phyloP scores from a whole-genome alignment of 2,113 vertebrate genomes.

The Xiphias gladius region DNA sequence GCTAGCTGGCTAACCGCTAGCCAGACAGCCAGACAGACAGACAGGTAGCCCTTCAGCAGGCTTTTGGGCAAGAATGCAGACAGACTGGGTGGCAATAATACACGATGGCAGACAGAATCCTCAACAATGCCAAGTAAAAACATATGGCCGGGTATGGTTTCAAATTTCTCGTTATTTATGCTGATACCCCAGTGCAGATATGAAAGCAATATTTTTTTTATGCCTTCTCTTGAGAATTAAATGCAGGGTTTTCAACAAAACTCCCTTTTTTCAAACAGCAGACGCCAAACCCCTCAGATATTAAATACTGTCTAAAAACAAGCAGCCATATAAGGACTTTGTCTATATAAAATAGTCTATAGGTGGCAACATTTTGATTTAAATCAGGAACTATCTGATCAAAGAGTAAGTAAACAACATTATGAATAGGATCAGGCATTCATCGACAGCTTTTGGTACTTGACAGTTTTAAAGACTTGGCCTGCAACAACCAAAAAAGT shows the following conservation, averaged over 20 bases:
- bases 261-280: not conserved
- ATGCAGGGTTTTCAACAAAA: not conserved
- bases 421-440: conserved; percentile 1
- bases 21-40: conserved; percentile 41
- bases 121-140: conserved; percentile 29
- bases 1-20: conserved; percentile 60
- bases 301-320: not conserved
- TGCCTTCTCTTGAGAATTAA: not conserved
- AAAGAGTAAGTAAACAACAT: conserved; percentile 4
- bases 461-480: not conserved
- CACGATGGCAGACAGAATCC: conserved; percentile 10
- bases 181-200: not conserved
- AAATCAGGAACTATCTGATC: not conserved
- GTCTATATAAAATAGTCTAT: not conserved
- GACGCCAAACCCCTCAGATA: not conserved
- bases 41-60: conserved; percentile 41
- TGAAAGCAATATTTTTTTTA: not conserved
- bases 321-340: not conserved
- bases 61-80: conserved; percentile 49
- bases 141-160: not conserved
- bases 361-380: not conserved
- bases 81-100: conserved; percentile 50
- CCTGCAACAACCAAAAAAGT: not conserved
- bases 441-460: not conserved
- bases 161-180: not conserved